These are phyloP conservation scores for Tricholaema leucomelas DNA, from an alignment of 2,113 vertebrate species.

Conservation along the genomic window DNA sequence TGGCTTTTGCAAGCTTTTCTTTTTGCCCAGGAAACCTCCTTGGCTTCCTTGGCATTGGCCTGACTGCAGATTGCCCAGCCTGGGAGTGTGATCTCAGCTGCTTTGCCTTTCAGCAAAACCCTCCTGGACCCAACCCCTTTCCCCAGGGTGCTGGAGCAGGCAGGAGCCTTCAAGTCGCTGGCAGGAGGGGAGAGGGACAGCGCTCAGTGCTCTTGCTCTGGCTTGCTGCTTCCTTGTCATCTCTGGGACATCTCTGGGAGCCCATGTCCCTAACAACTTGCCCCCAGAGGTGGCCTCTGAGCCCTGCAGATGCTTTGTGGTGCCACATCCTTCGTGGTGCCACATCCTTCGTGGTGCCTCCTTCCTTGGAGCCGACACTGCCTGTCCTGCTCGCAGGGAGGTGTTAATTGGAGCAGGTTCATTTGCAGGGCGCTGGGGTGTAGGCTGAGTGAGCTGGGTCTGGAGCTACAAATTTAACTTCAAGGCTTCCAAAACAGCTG, in stretches of 20 bases:
- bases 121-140: neutral
- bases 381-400: neutral
- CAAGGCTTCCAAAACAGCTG: neutral
- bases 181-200: neutral
- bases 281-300: neutral
- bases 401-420: neutral
- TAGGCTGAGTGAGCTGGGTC: neutral
- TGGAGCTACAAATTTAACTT: neutral
- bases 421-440: rapidly evolving
- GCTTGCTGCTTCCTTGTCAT: neutral
- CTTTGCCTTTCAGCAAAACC: conserved; percentile 24
- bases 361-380: neutral
- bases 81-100: neutral
- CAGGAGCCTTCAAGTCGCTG: neutral
- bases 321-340: neutral
- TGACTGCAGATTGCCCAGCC: conserved; percentile 8
- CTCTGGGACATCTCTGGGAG: neutral
- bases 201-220: neutral
- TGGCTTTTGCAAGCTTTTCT: conserved; percentile 28
- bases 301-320: neutral
- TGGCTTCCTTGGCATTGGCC: neutral
- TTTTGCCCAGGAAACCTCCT: neutral
- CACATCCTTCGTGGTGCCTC: neutral
- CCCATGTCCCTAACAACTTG: neutral
- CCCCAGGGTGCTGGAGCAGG: neutral